Evolutionary conservation across 2,797 vertebrate genomes (phyloP).

Genomic region (Gobio occitaniae): DNA sequence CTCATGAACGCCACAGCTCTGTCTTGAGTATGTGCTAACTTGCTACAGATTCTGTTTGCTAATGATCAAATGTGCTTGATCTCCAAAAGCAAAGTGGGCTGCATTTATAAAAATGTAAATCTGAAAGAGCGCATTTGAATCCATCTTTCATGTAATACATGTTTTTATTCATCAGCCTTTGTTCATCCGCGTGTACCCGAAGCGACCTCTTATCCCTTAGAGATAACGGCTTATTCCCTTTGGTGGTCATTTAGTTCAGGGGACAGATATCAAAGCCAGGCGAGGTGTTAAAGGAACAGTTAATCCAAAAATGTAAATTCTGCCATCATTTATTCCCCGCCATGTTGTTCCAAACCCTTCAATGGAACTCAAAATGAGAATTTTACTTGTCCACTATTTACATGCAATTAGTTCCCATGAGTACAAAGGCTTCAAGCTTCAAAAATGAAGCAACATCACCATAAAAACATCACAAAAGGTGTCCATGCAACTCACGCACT

Average conservation of each 20-base stretch:
- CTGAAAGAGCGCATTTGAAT: not conserved
- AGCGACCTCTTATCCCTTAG: conserved; percentile 20
- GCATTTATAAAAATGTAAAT: conserved; percentile 18
- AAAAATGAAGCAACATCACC: not conserved
- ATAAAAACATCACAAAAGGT: not conserved
- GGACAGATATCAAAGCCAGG: conserved; percentile 42
- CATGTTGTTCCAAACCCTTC: not conserved
- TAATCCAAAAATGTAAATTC: not conserved
- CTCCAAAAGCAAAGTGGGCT: conserved; percentile 11
- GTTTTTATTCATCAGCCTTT: conserved; percentile 43
- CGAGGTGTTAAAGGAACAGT: not conserved
- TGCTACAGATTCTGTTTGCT: not conserved
- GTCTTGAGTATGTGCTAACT: not conserved
- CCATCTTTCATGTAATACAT: conserved; percentile 40
- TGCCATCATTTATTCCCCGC: conserved; percentile 3
- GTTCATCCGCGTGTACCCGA: not conserved
- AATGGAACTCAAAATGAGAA: not conserved
- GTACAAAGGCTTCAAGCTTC: conserved; percentile 1
- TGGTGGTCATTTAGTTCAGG: conserved; percentile 29
- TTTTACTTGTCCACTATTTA: not conserved
- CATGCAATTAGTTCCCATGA: not conserved
- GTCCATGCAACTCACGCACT: not conserved
- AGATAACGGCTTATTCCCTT: conserved; percentile 10
- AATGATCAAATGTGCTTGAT: conserved; percentile 14
- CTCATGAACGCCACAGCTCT: not conserved